Conservation (phyloP, 1,140 invertebrate species). For the Eueides isabella region DNA sequence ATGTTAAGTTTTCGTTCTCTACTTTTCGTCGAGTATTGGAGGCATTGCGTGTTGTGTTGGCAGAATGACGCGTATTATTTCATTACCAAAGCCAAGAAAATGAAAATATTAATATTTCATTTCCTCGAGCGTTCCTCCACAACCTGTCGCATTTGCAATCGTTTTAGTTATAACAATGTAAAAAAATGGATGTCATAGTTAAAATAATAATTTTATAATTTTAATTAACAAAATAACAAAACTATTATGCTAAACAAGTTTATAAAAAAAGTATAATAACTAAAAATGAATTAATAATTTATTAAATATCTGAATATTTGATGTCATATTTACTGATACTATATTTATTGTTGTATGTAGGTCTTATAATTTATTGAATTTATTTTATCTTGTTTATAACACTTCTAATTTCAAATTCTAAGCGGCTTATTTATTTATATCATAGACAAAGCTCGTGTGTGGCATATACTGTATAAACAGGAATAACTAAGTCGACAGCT, state of each 20-base stretch:
- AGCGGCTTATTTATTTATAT: background rate
- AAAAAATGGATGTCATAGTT: background rate
- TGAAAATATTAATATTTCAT: too few relatives aligned
- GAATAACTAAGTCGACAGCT: slow-evolving; percentile 20
- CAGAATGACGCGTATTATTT: too few relatives aligned
- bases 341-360: too few relatives aligned
- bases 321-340: too few relatives aligned
- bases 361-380: background rate
- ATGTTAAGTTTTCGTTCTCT: background rate
- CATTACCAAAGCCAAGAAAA: too few relatives aligned
- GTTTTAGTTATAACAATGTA: background rate
- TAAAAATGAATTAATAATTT: background rate
- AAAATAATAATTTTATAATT: background rate
- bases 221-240: background rate
- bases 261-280: background rate
- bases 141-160: too few relatives aligned
- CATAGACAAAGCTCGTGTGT: background rate
- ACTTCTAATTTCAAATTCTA: background rate
- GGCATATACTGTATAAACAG: background rate
- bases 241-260: background rate
- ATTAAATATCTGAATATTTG: too few relatives aligned
- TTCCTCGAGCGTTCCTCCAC: too few relatives aligned
- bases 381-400: background rate
- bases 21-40: too few relatives aligned
- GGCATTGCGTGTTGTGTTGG: too few relatives aligned